Evolutionary conservation across 2,113 vertebrate species (phyloP).

Genomic region (Callipepla squamata): DNA sequence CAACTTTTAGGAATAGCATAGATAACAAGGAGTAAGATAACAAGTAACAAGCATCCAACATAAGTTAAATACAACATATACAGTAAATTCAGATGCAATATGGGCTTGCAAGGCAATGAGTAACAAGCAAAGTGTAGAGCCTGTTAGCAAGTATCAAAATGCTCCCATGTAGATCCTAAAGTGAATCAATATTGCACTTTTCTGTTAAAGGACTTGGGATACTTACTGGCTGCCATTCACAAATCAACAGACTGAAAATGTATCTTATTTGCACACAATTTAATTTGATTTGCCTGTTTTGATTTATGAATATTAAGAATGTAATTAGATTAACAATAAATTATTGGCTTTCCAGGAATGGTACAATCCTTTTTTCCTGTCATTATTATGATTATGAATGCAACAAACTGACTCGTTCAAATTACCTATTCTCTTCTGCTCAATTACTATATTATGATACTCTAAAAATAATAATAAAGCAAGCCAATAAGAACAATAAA

Average conservation of each 20-base stretch:
- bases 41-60: background rate
- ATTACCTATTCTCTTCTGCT: background rate
- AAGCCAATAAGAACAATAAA: background rate
- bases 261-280: background rate
- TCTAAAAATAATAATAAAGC: background rate
- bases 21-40: background rate
- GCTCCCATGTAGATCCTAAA: background rate
- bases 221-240: background rate
- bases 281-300: background rate
- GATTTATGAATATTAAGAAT: background rate
- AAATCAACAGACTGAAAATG: background rate
- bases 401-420: background rate
- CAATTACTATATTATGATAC: background rate
- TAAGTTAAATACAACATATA: accelerated
- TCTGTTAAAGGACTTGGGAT: background rate
- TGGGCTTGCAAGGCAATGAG: background rate
- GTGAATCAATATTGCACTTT: background rate
- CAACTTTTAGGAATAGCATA: background rate
- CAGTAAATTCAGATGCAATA: background rate
- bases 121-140: background rate
- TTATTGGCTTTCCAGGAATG: background rate
- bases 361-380: background rate
- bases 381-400: background rate
- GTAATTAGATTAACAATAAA: background rate
- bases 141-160: background rate